phyloP scores from a whole-genome alignment of 2,113 vertebrate genomes.

The Beaufortia kweichowensis region DNA sequence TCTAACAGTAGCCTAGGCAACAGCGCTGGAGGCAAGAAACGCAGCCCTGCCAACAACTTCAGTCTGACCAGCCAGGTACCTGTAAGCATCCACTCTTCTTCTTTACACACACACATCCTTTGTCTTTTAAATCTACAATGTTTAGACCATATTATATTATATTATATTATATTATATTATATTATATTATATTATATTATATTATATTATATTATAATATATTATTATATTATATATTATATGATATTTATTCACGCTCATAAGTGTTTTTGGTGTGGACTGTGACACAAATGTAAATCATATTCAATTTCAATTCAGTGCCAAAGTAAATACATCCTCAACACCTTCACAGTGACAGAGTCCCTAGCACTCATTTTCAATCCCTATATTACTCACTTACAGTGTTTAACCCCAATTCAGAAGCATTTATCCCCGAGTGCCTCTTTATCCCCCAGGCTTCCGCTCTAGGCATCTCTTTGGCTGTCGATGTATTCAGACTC shows the following conservation, averaged over 20 bases:
- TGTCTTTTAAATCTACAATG: background rate
- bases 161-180: too few relatives aligned
- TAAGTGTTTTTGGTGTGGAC: too few relatives aligned
- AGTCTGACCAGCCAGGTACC: conserved; percentile 99
- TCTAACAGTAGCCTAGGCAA: conserved; percentile 91
- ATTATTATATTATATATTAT: too few relatives aligned
- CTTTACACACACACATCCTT: conserved; percentile 36
- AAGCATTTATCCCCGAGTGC: conserved; percentile 49
- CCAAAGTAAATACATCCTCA: conserved; percentile 12
- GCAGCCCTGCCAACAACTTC: conserved; percentile 89
- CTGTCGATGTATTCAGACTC: conserved; percentile 43
- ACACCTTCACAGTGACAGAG: conserved; percentile 4
- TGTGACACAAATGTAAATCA: background rate
- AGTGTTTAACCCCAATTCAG: conserved; percentile 44
- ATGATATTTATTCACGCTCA: too few relatives aligned
- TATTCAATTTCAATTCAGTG: background rate
- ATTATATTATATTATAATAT: too few relatives aligned
- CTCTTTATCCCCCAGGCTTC: conserved; percentile 47
- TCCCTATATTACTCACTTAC: conserved; percentile 27
- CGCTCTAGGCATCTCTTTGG: conserved; percentile 16
- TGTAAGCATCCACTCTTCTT: conserved; percentile 94
- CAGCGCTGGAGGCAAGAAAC: conserved; percentile 89
- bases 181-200: too few relatives aligned
- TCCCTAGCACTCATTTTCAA: conserved; percentile 15
- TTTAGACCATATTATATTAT: background rate